Conservation (phyloP, 2,797 vertebrate genomes). For the Hypotaenidia okinawae region DNA sequence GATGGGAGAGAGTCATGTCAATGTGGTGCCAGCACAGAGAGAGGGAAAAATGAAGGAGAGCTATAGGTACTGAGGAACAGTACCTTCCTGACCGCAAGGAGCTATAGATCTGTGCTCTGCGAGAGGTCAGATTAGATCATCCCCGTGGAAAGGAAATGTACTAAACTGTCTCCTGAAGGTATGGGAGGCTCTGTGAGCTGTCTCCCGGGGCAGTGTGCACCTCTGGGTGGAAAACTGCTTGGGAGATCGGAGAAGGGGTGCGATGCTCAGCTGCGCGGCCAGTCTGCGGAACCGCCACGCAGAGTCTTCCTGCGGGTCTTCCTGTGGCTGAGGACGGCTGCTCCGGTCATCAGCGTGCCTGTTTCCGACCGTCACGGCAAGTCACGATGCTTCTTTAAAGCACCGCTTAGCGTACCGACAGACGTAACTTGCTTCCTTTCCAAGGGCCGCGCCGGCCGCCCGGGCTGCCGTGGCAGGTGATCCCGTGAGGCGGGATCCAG, state of each 20-base stretch:
- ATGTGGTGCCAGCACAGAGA: not conserved
- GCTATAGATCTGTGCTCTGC: not conserved
- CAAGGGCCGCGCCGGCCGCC: accelerated
- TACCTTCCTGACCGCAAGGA: not conserved
- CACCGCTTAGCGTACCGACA: too few relatives aligned
- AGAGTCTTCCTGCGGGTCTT: not conserved
- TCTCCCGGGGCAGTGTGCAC: not conserved
- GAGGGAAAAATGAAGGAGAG: not conserved
- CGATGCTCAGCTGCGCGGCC: not conserved
- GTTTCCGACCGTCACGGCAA: not conserved
- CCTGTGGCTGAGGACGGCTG: not conserved
- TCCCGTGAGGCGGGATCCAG: not conserved
- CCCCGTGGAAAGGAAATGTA: not conserved
- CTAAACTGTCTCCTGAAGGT: not conserved
- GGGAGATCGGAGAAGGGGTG: not conserved
- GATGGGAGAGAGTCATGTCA: not conserved
- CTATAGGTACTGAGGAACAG: not conserved
- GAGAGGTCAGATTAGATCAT: not conserved
- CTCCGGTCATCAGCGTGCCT: not conserved
- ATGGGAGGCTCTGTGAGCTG: not conserved
- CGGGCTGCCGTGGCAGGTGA: not conserved
- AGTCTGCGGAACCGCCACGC: not conserved
- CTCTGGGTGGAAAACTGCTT: not conserved
- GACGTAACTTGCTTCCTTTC: accelerated
- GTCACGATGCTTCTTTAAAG: accelerated